A percentile compares a stretch with the other conserved stretches of the same genome.
phyloP scores from a whole-genome alignment of 2,797 vertebrate species.

The Perdix hodgsoniae region DNA sequence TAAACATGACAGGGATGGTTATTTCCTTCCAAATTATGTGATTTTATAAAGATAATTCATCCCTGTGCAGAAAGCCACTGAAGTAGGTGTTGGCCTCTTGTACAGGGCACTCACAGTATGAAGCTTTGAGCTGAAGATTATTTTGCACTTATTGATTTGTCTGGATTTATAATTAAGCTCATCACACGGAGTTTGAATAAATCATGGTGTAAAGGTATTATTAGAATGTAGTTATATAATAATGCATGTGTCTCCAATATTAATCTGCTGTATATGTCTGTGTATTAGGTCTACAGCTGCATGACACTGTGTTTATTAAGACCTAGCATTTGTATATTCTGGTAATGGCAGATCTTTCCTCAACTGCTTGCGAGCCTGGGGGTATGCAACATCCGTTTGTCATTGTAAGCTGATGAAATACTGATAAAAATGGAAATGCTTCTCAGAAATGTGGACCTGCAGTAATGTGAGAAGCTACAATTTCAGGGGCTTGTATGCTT shows the following conservation, averaged over 20 bases:
- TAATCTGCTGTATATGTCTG: not conserved
- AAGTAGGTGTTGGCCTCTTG: not conserved
- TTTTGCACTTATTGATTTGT: not conserved
- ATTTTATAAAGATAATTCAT: not conserved
- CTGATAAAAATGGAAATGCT: constrained; percentile 63
- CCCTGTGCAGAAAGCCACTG: not conserved
- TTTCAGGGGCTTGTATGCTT: constrained; percentile 53
- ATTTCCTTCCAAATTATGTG: constrained; percentile 12
- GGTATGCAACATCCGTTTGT: constrained; percentile 38
- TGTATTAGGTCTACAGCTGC: not conserved
- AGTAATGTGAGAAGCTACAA: constrained; percentile 20
- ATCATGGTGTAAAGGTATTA: constrained; percentile 15
- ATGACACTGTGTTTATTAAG: constrained; percentile 40
- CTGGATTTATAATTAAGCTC: constrained; percentile 14
- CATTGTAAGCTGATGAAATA: constrained; percentile 42
- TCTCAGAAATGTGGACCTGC: constrained; percentile 22
- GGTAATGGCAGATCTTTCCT: constrained; percentile 50
- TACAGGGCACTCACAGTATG: not conserved
- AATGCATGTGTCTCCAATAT: not conserved
- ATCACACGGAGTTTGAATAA: not conserved
- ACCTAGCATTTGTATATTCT: constrained; percentile 11
- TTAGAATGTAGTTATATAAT: not conserved
- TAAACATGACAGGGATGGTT: not conserved
- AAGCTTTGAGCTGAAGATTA: not conserved
- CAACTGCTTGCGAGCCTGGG: constrained; percentile 37